Evolutionary conservation across 2,113 vertebrate genomes (phyloP).

Genomic region (Urocitellus parryii): DNA sequence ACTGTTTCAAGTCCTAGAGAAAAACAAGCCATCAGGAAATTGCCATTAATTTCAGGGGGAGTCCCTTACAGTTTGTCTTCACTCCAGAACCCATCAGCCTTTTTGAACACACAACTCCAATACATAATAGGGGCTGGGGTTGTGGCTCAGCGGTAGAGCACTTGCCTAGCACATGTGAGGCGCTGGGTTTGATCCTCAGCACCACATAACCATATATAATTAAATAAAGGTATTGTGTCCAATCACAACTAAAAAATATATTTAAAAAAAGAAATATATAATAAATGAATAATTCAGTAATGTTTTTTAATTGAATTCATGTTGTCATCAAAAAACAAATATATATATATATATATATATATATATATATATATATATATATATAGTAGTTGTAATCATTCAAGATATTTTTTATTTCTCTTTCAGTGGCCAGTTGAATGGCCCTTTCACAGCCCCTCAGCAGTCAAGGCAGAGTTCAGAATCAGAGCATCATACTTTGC

Average conservation of each 20-base stretch:
- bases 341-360: too few species aligned
- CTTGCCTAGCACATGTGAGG: neutral
- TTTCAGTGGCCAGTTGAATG: neutral
- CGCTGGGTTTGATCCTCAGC: too few species aligned
- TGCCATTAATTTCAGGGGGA: too few species aligned
- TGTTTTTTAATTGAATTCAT: neutral
- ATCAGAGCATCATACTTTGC: neutral
- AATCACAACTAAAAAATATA: too few species aligned
- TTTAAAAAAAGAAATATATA: neutral
- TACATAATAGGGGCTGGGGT: too few species aligned
- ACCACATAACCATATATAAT: too few species aligned
- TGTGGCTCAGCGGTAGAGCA: too few species aligned
- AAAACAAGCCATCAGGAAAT: too few species aligned
- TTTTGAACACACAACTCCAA: neutral
- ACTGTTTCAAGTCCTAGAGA: too few species aligned
- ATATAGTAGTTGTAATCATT: neutral
- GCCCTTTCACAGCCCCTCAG: neutral
- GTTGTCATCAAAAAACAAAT: neutral
- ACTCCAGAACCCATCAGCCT: neutral
- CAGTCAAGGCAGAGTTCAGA: neutral
- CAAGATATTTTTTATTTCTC: neutral
- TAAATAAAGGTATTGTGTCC: too few species aligned
- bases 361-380: too few species aligned
- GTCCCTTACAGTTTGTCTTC: neutral
- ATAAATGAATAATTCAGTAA: neutral